Evolutionary conservation across 2,113 vertebrate species (phyloP).

Genomic region (Apaloderma vittatum): DNA sequence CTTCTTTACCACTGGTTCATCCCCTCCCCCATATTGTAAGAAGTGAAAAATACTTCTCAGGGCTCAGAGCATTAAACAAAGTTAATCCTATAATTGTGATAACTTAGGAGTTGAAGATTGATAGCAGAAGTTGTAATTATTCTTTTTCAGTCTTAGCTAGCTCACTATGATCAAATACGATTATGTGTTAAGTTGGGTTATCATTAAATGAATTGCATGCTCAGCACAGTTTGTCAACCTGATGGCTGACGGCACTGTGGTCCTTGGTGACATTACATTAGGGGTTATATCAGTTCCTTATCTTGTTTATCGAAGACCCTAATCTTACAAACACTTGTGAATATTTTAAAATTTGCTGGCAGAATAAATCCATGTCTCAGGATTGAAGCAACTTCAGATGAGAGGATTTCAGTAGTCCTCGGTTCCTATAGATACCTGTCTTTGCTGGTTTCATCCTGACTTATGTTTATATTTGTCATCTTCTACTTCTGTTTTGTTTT

Average conservation of each 20-base stretch:
- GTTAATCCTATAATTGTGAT: constrained; percentile 39
- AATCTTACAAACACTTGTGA: not conserved
- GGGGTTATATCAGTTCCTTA: not conserved
- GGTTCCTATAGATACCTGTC: not conserved
- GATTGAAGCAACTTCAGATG: not conserved
- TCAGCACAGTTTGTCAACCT: not conserved
- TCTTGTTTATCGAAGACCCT: not conserved
- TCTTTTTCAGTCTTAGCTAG: not conserved
- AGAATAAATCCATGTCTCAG: not conserved
- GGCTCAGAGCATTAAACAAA: not conserved
- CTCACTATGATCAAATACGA: not conserved
- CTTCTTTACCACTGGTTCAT: not conserved
- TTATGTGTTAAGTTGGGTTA: not conserved
- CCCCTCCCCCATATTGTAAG: not conserved
- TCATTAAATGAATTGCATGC: not conserved
- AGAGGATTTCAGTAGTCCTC: not conserved
- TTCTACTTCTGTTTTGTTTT: not conserved
- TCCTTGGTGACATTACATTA: not conserved
- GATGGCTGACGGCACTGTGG: not conserved
- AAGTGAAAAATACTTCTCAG: not conserved
- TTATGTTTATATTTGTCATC: not conserved
- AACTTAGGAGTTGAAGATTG: constrained; percentile 28
- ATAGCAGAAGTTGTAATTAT: not conserved
- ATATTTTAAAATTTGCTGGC: not conserved
- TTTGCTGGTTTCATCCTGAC: not conserved